A percentile compares a stretch with the other conserved stretches of the same genome.
phyloP scores from a whole-genome alignment of 2,797 vertebrate genomes.

The Nothura maculosa region DNA sequence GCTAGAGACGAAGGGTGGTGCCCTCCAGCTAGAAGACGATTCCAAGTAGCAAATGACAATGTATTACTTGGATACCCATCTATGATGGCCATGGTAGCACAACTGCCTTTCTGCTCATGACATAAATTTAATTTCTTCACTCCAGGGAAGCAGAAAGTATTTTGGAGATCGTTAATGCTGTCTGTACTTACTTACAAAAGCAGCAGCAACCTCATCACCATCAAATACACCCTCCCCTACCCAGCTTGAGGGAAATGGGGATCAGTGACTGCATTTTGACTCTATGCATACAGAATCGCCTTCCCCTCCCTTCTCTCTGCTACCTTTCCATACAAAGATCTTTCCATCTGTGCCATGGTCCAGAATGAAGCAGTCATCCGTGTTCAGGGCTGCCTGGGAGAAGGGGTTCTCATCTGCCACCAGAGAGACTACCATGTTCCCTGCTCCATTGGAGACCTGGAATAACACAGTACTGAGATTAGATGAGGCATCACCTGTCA shows the following conservation, averaged over 20 bases:
- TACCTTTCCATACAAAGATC: slow-evolving; percentile 99
- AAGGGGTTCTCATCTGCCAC: slow-evolving; percentile 98
- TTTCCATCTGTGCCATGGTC: slow-evolving; percentile 93
- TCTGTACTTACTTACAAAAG: background rate
- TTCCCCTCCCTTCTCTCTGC: background rate
- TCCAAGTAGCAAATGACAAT: background rate
- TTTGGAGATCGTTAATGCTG: background rate
- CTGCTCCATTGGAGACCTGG: slow-evolving; percentile 92
- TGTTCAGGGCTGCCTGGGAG: slow-evolving; percentile 89
- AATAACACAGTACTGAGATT: background rate
- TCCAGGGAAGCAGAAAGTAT: background rate
- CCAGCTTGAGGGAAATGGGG: background rate
- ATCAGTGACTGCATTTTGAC: background rate
- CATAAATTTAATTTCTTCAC: background rate
- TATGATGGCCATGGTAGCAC: background rate
- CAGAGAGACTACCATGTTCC: slow-evolving; percentile 90
- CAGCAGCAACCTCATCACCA: background rate
- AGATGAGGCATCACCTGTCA: background rate
- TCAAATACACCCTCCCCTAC: fast-evolving
- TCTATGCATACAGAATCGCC: fast-evolving
- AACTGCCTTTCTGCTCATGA: background rate
- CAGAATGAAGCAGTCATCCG: slow-evolving; percentile 96
- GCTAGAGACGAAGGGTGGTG: background rate
- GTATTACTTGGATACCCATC: fast-evolving
- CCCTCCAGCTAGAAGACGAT: background rate